Base-by-base conservation (phyloP, 2,888 invertebrate species). In the Himalopsyche kuldschensis region DNA sequence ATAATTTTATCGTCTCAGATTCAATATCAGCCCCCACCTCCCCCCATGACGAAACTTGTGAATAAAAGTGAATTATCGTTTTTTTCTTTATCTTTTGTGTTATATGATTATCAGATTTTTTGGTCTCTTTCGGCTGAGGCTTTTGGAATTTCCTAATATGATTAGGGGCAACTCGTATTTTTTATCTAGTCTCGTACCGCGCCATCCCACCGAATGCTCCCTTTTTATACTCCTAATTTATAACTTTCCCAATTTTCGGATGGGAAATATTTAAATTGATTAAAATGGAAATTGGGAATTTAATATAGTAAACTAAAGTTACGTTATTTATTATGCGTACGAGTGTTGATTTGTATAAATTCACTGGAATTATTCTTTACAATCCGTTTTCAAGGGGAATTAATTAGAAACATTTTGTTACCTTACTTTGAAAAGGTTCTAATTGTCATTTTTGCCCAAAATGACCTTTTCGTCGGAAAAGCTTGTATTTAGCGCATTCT, bases 1-100 rank as follows among this genome's bases (percentile, higher is more conserved):
- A 85, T 85, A 85, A 85, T 85, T 85, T 85, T 82, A 85, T 85
- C 85, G 82, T 84, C 84, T 85, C 85, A 78, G 84, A 85, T 85
- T 85, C 84, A 83, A 85, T 85, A 85, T 85, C 80, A 84, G 78
- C 81, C 80, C 79, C 82, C 80, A 55, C 77, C 63, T 46, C 79
- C 82, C 79, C 80, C 77, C 63, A 46, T 69, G 81, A 80, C 79
- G 81, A 81, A 81, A 81, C 83, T 84, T 82, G 79, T 63, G 84
- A 84, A 85, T 84, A 83, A 84, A 84, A 85, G 82, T 84, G 85
- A 85, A 84, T 85, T 85, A 85, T 85, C 84, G 81, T 84, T 84
- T 85, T 83, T 85, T 83, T 82, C 84, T 84, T 85, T 85, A 84
- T 84, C 82, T 85, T 84, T 80, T 84, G 81, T 80, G 81, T 85